Conservation (phyloP, 1,140 invertebrate genomes). For the Prorops nasuta region DNA sequence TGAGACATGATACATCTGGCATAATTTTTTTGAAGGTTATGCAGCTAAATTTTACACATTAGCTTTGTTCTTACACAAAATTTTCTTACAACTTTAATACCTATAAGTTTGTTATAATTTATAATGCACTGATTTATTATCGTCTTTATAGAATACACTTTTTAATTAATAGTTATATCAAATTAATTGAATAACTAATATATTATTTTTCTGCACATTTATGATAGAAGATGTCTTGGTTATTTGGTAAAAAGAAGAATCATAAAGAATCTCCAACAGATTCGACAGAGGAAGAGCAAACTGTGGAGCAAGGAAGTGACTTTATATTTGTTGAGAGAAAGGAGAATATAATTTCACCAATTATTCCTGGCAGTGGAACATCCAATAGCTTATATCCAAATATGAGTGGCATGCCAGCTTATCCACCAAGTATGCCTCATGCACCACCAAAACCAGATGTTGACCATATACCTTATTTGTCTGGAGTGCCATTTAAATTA, state of each 20-base stretch:
- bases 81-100: too few species aligned
- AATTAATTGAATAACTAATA: background rate
- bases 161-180: slow-evolving; percentile 2
- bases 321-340: slow-evolving; percentile 40
- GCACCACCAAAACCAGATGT: slow-evolving; percentile 24
- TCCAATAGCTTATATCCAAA: slow-evolving; percentile 34
- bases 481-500: slow-evolving; percentile 47
- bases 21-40: too few species aligned
- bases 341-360: slow-evolving; percentile 15
- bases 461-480: slow-evolving; percentile 39
- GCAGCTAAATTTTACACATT: too few species aligned
- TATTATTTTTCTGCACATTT: too few species aligned
- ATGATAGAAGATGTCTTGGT: slow-evolving; percentile 50
- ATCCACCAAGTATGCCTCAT: slow-evolving; percentile 16
- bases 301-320: slow-evolving; percentile 26
- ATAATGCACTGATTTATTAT: too few species aligned
- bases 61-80: too few species aligned
- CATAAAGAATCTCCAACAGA: slow-evolving; percentile 41
- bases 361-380: slow-evolving; percentile 10
- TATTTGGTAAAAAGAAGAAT: slow-evolving; percentile 52
- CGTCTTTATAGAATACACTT: too few species aligned
- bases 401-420: slow-evolving; percentile 18
- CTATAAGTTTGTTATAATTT: too few species aligned
- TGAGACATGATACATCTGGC: too few species aligned
- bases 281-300: slow-evolving; percentile 30